Percentiles rank a stretch among this genome's conserved stretches.
Conservation (phyloP, 2,797 vertebrate species). For the Bradypodion pumilum region DNA sequence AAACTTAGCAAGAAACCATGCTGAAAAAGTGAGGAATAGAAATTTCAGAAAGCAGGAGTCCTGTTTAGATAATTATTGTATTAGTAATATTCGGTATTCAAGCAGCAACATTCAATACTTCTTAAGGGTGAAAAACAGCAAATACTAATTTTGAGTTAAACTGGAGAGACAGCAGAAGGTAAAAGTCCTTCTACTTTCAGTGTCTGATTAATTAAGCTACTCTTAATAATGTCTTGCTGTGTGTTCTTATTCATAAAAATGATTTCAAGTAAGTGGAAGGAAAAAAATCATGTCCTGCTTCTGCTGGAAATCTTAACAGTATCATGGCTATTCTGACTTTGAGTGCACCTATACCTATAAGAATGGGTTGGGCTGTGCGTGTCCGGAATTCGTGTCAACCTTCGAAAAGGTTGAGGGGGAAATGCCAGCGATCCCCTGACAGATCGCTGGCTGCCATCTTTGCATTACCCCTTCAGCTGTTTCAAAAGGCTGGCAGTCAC, state of each 20-base stretch:
- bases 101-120: slow-evolving; percentile 42
- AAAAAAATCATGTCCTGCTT: no score
- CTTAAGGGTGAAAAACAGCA: neutral
- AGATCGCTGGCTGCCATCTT: no score
- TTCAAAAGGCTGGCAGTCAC: no score
- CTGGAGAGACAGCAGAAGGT: neutral
- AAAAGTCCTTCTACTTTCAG: neutral
- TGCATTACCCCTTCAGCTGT: no score
- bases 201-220: neutral
- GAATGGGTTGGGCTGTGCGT: no score
- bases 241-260: neutral
- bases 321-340: no score
- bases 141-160: neutral
- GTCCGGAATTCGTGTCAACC: no score
- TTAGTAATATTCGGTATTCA: slow-evolving; percentile 58
- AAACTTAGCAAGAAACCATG: slow-evolving; percentile 76
- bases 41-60: slow-evolving; percentile 63
- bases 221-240: neutral
- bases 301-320: no score
- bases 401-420: no score
- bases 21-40: slow-evolving; percentile 82
- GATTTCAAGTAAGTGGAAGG: no score
- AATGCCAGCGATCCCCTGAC: no score
- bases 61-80: slow-evolving; percentile 66
- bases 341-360: no score